phyloP scores from a whole-genome alignment of 2,888 invertebrate genomes.

The Dicyrtomina minuta region DNA sequence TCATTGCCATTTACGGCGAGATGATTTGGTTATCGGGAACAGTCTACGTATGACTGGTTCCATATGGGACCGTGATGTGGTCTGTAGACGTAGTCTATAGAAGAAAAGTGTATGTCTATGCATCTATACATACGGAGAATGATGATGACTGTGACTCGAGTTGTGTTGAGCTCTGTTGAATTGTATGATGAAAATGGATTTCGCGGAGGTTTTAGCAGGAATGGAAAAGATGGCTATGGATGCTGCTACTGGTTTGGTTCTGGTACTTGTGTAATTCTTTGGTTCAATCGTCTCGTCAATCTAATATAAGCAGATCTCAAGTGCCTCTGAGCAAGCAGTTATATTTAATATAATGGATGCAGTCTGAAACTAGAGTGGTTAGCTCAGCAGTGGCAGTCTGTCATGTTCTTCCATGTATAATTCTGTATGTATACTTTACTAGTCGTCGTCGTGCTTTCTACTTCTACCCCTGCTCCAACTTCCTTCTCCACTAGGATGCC shows the following conservation, averaged over 20 bases:
- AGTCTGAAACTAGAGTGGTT: conserved; percentile 18
- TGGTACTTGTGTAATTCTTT: background rate
- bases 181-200: conserved; percentile 13
- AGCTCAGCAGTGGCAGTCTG: conserved; percentile 5
- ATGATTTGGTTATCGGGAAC: conserved; percentile 8
- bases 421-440: conserved; percentile 9
- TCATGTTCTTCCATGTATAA: conserved; percentile 9
- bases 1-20: background rate
- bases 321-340: conserved; percentile 33
- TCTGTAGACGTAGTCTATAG: background rate
- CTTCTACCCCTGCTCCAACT: background rate
- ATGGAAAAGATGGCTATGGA: background rate
- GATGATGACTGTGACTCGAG: background rate
- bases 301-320: conserved; percentile 33
- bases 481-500: background rate
- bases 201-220: conserved; percentile 15
- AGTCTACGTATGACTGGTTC: conserved; percentile 11
- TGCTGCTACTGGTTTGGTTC: conserved; percentile 2
- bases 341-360: conserved; percentile 31
- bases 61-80: background rate
- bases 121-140: background rate
- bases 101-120: background rate
- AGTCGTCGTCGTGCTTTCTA: background rate
- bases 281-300: conserved; percentile 9
- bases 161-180: conserved; percentile 7